These are phyloP conservation scores for Drosophila lacicola DNA, from an alignment of 2,888 invertebrate species.

Conservation along the genomic window DNA sequence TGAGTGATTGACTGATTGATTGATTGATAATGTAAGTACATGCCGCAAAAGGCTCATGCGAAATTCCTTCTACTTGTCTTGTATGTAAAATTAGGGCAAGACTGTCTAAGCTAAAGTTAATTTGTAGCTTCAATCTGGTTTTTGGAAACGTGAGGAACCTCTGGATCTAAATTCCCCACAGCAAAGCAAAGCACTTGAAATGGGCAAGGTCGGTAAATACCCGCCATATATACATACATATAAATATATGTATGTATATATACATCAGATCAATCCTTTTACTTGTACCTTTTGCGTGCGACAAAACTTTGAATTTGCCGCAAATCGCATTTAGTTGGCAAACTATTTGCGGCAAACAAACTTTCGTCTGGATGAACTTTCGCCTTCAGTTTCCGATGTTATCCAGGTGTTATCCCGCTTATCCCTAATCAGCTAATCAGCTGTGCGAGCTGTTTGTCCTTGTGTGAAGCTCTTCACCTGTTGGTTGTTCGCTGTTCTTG, in stretches of 20 bases:
- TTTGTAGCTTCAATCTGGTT: no score
- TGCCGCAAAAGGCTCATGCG: no score
- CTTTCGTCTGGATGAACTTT: conserved; percentile 12
- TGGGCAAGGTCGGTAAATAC: no score
- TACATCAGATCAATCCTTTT: background rate
- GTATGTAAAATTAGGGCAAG: no score
- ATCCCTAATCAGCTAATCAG: conserved; percentile 42
- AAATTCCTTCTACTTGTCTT: no score
- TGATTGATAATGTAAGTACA: no score
- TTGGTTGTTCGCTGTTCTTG: conserved; percentile 14
- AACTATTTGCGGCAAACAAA: conserved; percentile 17
- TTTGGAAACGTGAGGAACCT: no score
- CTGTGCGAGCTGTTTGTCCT: conserved; percentile 14
- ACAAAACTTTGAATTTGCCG: conserved; percentile 22
- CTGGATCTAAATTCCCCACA: no score
- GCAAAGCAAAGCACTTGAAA: no score
- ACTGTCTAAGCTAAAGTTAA: no score
- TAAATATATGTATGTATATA: background rate
- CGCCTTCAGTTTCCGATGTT: conserved; percentile 6
- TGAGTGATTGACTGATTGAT: no score
- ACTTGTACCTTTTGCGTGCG: conserved; percentile 1
- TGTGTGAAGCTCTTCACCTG: conserved; percentile 30
- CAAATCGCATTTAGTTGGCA: conserved; percentile 25
- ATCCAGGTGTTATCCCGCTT: conserved; percentile 33
- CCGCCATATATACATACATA: background rate